phyloP scores from a whole-genome alignment of 2,888 invertebrate genomes.

The Cantharis nigra region DNA sequence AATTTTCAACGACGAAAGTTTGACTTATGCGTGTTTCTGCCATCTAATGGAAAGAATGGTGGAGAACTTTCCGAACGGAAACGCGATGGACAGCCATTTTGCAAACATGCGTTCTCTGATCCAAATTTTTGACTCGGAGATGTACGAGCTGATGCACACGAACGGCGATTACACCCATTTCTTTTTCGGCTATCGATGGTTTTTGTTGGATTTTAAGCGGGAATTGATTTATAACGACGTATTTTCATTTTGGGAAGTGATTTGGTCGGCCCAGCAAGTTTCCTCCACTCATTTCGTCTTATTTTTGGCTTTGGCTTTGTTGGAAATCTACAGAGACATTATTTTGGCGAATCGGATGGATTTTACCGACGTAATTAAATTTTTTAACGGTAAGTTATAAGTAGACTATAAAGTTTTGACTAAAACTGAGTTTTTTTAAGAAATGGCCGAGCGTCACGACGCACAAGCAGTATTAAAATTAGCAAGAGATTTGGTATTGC shows the following conservation, averaged over 20 bases:
- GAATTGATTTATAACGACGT: conserved; percentile 92
- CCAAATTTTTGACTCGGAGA: conserved; percentile 89
- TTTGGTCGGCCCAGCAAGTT: conserved; percentile 91
- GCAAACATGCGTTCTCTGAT: conserved; percentile 91
- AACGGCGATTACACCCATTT: conserved; percentile 97
- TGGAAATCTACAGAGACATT: conserved; percentile 92
- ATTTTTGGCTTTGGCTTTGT: conserved; percentile 88
- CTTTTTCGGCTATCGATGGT: conserved; percentile 98
- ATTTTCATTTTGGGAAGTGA: conserved; percentile 93
- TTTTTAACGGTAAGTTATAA: conserved; percentile 83
- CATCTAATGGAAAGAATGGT: conserved; percentile 89
- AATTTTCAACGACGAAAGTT: conserved; percentile 88
- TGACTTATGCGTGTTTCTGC: conserved; percentile 90
- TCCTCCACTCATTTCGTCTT: conserved; percentile 89
- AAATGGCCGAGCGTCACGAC: conserved; percentile 96
- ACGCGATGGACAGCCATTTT: conserved; percentile 95
- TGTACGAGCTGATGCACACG: conserved; percentile 93
- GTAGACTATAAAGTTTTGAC: background rate
- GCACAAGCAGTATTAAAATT: conserved; percentile 79
- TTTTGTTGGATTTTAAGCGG: conserved; percentile 92
- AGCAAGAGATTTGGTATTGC: conserved; percentile 83
- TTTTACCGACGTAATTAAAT: conserved; percentile 97
- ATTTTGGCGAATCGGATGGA: conserved; percentile 96
- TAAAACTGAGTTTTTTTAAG: conserved; percentile 61
- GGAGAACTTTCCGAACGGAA: conserved; percentile 89